Conservation (phyloP, 2,797 vertebrate genomes). For the Paratrypauchen microcephalus region DNA sequence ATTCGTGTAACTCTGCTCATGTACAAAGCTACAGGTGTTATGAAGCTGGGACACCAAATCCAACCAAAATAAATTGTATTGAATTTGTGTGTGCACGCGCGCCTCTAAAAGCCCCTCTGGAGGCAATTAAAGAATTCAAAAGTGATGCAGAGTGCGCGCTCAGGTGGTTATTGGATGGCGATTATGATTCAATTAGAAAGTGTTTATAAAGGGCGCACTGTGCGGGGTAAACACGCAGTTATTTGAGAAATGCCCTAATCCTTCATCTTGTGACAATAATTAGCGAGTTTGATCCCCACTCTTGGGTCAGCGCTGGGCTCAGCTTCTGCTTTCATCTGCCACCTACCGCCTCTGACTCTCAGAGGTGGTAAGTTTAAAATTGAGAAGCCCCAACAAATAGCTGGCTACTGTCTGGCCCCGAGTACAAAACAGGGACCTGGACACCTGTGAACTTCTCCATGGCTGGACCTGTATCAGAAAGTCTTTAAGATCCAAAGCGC, state of each 20-base stretch:
- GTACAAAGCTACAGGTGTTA: not conserved
- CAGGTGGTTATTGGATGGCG: constrained; percentile 91
- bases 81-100: constrained; percentile 10
- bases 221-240: constrained; percentile 94
- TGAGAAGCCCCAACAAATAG: not conserved
- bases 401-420: not conserved
- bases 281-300: constrained; percentile 84
- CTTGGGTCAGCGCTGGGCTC: constrained; percentile 80
- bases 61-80: constrained; percentile 33
- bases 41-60: not conserved
- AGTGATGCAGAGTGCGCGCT: constrained; percentile 83
- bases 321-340: constrained; percentile 82
- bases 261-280: constrained; percentile 99
- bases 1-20: not conserved
- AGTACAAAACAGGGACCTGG: constrained; percentile 1
- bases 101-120: constrained; percentile 45
- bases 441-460: constrained; percentile 1
- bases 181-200: constrained; percentile 99
- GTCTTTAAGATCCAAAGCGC: constrained; percentile 67
- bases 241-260: constrained; percentile 99
- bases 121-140: constrained; percentile 91
- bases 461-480: constrained; percentile 55
- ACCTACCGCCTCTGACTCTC: constrained; percentile 63
- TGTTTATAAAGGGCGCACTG: constrained; percentile 89
- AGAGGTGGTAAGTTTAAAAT: constrained; percentile 47